A percentile compares a stretch with the other conserved stretches of the same genome.
Evolutionary conservation across 2,113 vertebrate genomes (phyloP).

Genomic region (Entosphenus tridentatus): DNA sequence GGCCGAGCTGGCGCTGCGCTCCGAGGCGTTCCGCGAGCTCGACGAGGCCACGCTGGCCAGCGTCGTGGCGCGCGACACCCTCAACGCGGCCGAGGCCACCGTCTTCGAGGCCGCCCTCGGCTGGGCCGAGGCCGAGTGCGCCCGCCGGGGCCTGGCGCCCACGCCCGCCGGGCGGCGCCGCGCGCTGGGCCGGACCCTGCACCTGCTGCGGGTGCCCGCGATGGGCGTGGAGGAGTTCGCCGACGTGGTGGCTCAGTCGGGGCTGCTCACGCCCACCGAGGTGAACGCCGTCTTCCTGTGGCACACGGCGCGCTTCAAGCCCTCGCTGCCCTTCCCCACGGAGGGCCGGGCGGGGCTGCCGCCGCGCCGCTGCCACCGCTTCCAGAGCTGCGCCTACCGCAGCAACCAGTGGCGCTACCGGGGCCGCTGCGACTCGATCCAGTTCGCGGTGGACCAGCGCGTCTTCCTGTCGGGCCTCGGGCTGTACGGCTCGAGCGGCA

Average conservation of each 20-base stretch:
- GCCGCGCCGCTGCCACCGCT: constrained; percentile 62
- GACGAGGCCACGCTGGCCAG: constrained; percentile 65
- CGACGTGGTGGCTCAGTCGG: constrained; percentile 61
- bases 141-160: constrained; percentile 33
- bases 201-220: constrained; percentile 58
- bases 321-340: constrained; percentile 49
- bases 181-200: constrained; percentile 52
- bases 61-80: constrained; percentile 58
- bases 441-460: constrained; percentile 75
- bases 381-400: constrained; percentile 71
- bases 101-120: constrained; percentile 58
- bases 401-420: constrained; percentile 97
- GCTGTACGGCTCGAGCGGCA: constrained; percentile 70
- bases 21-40: constrained; percentile 75
- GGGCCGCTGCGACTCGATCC: constrained; percentile 87
- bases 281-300: constrained; percentile 74
- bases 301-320: constrained; percentile 80
- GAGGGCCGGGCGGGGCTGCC: constrained; percentile 38
- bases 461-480: constrained; percentile 74
- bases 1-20: constrained; percentile 65
- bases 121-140: constrained; percentile 78
- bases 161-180: constrained; percentile 41
- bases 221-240: constrained; percentile 91
- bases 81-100: constrained; percentile 67
- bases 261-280: constrained; percentile 80